phyloP scores from a whole-genome alignment of 1,140 invertebrate genomes.

The Reticulitermes speratus region DNA sequence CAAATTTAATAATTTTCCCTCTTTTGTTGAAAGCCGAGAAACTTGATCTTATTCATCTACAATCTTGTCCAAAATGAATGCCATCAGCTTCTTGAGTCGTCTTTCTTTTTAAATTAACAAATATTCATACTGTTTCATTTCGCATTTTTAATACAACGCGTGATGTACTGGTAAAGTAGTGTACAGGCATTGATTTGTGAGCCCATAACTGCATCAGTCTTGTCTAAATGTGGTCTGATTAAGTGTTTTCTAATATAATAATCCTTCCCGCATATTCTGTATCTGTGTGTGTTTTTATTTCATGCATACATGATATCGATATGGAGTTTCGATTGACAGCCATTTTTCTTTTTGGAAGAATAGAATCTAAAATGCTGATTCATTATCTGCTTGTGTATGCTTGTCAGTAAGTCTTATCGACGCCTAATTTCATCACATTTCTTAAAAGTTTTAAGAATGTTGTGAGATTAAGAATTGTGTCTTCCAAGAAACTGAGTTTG shows the following conservation, averaged over 20 bases:
- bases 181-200: not conserved
- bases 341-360: not conserved
- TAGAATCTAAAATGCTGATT: not conserved
- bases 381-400: not conserved
- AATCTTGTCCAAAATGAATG: slow-evolving; percentile 19
- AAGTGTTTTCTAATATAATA: not conserved
- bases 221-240: not conserved
- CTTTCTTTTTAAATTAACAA: not conserved
- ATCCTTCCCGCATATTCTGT: not conserved
- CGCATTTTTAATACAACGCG: not conserved
- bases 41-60: slow-evolving; percentile 27
- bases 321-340: not conserved
- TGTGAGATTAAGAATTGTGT: too few species aligned
- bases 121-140: not conserved
- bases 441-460: not conserved
- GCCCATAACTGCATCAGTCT: not conserved
- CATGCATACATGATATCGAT: not conserved
- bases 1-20: slow-evolving; percentile 36
- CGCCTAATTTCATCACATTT: not conserved
- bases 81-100: slow-evolving; percentile 14
- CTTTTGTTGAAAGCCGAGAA: slow-evolving; percentile 31
- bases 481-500: too few species aligned
- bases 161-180: too few species aligned
- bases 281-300: not conserved
- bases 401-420: not conserved